phyloP scores from a whole-genome alignment of 23 tunicate genomes.

The Phallusia fumigata region DNA sequence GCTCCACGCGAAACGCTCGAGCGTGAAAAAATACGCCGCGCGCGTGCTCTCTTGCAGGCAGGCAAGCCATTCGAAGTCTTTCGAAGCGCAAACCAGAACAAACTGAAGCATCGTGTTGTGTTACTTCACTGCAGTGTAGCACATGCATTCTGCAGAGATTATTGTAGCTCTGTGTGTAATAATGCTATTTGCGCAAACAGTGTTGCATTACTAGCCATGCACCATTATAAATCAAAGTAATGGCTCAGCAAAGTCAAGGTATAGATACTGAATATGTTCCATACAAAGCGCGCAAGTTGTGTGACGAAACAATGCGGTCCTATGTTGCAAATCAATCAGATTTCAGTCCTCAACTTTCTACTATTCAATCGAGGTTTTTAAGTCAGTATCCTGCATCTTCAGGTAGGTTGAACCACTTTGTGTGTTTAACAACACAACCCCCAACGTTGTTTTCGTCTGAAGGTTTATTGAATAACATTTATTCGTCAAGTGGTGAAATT shows the following conservation, averaged over 20 bases:
- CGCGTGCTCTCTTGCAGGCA: constrained; percentile 6
- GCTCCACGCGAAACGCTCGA: constrained; percentile 1
- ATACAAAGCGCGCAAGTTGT: neutral
- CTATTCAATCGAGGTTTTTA: neutral
- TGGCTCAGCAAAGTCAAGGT: constrained; percentile 1
- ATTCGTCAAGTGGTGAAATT: neutral
- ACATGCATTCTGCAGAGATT: too few species aligned
- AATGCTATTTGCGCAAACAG: too few species aligned
- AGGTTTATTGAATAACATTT: neutral
- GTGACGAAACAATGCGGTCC: neutral
- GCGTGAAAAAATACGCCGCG: constrained; percentile 5
- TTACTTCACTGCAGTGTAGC: too few species aligned
- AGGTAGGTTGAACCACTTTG: neutral
- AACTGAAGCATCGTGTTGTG: too few species aligned
- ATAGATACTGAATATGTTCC: neutral
- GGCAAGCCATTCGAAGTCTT: neutral
- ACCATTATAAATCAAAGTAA: neutral
- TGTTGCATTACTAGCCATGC: too few species aligned
- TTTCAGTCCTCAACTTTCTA: neutral
- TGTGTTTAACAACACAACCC: too few species aligned
- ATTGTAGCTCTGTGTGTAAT: too few species aligned
- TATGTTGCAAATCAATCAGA: neutral
- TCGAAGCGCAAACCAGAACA: neutral
- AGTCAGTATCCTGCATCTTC: neutral
- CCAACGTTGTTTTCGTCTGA: neutral